Evolutionary conservation across 2,113 vertebrate genomes (phyloP).

Genomic region (Crotalus horridus): DNA sequence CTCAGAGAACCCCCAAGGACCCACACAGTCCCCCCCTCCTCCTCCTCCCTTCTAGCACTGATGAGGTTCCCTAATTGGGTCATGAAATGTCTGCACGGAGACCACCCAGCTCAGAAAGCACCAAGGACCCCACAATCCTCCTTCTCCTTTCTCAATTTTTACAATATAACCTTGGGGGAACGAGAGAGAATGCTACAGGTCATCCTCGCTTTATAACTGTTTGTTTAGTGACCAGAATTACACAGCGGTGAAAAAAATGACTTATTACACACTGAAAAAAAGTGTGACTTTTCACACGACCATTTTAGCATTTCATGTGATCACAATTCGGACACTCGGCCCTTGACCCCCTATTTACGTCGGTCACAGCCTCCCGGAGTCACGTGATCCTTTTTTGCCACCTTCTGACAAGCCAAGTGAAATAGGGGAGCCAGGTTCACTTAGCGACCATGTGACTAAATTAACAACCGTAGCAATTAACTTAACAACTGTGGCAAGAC

Average conservation of each 20-base stretch:
- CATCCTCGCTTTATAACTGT: background rate
- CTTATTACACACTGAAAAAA: too few relatives aligned
- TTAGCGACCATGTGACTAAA: fast-evolving
- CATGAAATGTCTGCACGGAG: too few relatives aligned
- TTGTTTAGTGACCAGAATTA: background rate
- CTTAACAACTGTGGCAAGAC: background rate
- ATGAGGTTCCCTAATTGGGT: too few relatives aligned
- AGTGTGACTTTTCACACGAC: background rate
- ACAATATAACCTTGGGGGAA: background rate
- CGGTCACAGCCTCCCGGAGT: background rate
- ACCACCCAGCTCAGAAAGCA: too few relatives aligned
- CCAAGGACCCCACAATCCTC: background rate
- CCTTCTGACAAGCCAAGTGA: too few relatives aligned
- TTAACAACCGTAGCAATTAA: background rate
- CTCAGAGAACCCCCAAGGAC: too few relatives aligned
- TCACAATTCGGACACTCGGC: background rate
- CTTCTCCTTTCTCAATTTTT: background rate
- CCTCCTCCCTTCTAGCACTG: too few relatives aligned
- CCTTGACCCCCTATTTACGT: background rate
- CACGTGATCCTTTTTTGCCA: background rate
- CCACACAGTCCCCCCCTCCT: background rate
- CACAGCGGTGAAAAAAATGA: fast-evolving
- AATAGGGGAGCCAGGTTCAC: background rate
- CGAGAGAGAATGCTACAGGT: background rate
- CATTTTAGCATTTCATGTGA: background rate